These are phyloP conservation scores for Trigoniulus corallinus DNA, from an alignment of 1,140 invertebrate species.

Conservation along the genomic window DNA sequence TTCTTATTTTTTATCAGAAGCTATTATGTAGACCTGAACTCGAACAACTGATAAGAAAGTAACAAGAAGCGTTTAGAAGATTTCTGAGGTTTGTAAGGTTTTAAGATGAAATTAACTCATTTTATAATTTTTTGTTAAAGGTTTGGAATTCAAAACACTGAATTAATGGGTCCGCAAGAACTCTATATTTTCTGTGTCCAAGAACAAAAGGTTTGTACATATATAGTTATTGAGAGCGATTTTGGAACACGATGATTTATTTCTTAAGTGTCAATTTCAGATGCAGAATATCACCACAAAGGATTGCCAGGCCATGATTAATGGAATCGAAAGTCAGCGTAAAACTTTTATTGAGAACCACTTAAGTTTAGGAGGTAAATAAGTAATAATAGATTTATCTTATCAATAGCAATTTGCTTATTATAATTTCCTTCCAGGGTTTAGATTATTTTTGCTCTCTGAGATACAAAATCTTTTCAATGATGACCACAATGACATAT, in stretches of 20 bases:
- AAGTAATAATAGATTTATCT: no score
- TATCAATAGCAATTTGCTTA: no score
- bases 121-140: background rate
- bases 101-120: background rate
- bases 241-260: background rate
- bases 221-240: background rate
- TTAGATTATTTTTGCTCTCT: slow-evolving; percentile 26
- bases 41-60: slow-evolving; percentile 34
- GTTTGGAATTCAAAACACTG: background rate
- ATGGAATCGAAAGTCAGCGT: background rate
- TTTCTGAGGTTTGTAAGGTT: background rate
- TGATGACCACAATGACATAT: slow-evolving; percentile 23
- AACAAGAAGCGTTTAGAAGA: slow-evolving; percentile 10
- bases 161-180: background rate
- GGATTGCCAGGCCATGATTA: background rate
- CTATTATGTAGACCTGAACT: slow-evolving; percentile 33
- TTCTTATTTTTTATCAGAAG: slow-evolving; percentile 34
- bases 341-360: background rate
- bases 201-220: background rate
- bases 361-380: background rate
- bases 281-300: background rate
- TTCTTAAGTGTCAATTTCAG: background rate
- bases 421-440: slow-evolving; percentile 19
- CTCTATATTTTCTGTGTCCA: background rate
- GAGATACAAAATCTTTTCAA: slow-evolving; percentile 27